Percentiles rank a stretch among this genome's conserved stretches.
phyloP scores from a whole-genome alignment of 92 coral and sea anemone species.

The Epizoanthus ramosus region DNA sequence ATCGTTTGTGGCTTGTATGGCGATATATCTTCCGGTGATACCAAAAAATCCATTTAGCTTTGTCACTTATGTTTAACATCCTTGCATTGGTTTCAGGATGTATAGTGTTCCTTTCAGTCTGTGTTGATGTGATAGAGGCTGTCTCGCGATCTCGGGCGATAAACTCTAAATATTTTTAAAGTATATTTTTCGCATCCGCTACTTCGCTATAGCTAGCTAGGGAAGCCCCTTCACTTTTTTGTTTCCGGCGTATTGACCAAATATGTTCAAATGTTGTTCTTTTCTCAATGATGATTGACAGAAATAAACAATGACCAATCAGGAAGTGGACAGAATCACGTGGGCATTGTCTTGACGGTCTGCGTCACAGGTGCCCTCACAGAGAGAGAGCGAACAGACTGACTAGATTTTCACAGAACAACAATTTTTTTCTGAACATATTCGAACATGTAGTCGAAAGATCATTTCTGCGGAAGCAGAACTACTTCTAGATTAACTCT shows the following conservation, averaged over 20 bases:
- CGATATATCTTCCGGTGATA: not conserved
- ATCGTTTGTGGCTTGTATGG: too few relatives aligned
- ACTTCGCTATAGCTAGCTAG: too few relatives aligned
- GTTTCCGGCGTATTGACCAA: conserved; percentile 39
- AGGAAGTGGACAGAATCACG: conserved; percentile 27
- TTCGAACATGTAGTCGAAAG: conserved; percentile 36
- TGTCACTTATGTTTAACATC: not conserved
- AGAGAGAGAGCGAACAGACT: conserved; percentile 9
- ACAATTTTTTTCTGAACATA: not conserved
- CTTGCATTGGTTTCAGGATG: not conserved
- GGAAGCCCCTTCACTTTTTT: conserved; percentile 41
- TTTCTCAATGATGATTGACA: conserved; percentile 38
- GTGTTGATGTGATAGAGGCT: not conserved
- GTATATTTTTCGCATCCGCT: not conserved
- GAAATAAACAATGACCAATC: conserved; percentile 41
- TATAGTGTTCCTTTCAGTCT: not conserved
- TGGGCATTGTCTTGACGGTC: conserved; percentile 39
- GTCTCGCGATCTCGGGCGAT: not conserved
- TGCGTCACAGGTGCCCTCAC: conserved; percentile 47
- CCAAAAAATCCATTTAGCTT: not conserved
- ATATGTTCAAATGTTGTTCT: conserved; percentile 47
- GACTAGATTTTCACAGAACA: not conserved
- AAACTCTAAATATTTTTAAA: not conserved
- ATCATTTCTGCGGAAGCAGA: conserved; percentile 41
- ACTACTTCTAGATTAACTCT: conserved; percentile 31